A percentile compares a stretch with the other conserved stretches of the same genome.
phyloP scores from a whole-genome alignment of 2,797 vertebrate species.

The Geotrypetes seraphini region DNA sequence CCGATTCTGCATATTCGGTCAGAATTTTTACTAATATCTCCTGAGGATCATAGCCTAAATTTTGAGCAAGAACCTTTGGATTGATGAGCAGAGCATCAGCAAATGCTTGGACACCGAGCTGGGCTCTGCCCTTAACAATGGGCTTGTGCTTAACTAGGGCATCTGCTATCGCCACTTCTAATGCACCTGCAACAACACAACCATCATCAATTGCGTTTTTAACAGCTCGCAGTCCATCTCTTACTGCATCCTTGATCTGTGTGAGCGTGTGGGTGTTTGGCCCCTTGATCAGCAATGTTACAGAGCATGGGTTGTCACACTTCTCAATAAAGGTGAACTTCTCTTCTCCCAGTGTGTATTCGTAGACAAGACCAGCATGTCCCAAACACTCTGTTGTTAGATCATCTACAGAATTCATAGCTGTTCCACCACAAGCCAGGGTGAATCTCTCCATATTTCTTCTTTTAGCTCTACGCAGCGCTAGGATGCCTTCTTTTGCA shows the following conservation, averaged over 20 bases:
- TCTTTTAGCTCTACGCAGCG: slow-evolving; percentile 87
- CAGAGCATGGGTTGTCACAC: slow-evolving; percentile 85
- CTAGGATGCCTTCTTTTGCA: slow-evolving; percentile 90
- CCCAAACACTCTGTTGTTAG: slow-evolving; percentile 77
- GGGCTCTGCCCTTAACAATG: slow-evolving; percentile 80
- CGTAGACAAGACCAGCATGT: slow-evolving; percentile 49
- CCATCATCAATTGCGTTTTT: slow-evolving; percentile 95
- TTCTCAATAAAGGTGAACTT: slow-evolving; percentile 85
- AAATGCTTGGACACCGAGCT: slow-evolving; percentile 90
- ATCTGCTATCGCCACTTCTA: slow-evolving; percentile 84
- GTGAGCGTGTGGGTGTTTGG: slow-evolving; percentile 93
- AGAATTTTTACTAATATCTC: slow-evolving; percentile 92
- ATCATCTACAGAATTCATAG: slow-evolving; percentile 91
- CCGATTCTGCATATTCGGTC: slow-evolving; percentile 74
- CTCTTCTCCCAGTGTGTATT: slow-evolving; percentile 86
- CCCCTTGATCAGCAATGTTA: slow-evolving; percentile 78
- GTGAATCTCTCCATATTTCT: slow-evolving; percentile 95
- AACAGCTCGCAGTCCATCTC: slow-evolving; percentile 86
- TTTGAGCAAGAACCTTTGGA: slow-evolving; percentile 94
- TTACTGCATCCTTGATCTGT: slow-evolving; percentile 89
- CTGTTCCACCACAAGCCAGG: slow-evolving; percentile 85
- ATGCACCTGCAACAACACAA: slow-evolving; percentile 79
- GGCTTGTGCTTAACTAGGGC: slow-evolving; percentile 82
- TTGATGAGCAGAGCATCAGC: slow-evolving; percentile 89
- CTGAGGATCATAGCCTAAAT: slow-evolving; percentile 87